phyloP scores from a whole-genome alignment of 2,113 vertebrate genomes.

The Chunga burmeisteri region DNA sequence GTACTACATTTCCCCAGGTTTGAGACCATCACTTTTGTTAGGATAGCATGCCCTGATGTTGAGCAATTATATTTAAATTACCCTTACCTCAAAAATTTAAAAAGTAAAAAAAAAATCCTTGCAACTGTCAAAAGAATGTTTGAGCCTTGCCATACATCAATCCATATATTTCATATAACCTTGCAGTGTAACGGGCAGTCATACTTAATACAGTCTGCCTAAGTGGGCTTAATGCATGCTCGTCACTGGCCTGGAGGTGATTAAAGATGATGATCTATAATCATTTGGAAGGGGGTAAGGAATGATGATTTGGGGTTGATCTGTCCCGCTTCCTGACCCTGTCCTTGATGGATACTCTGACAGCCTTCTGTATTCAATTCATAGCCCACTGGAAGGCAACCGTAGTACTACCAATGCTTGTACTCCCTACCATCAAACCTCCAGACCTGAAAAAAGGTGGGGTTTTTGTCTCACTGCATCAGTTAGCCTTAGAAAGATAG shows the following conservation, averaged over 20 bases:
- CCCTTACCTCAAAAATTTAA: background rate
- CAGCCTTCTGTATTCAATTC: background rate
- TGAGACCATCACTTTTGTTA: background rate
- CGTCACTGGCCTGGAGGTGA: background rate
- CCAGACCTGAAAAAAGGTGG: background rate
- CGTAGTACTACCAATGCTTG: rapidly evolving
- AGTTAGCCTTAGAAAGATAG: background rate
- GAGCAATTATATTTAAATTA: background rate
- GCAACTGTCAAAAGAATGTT: background rate
- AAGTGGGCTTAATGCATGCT: background rate
- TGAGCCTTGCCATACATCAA: background rate
- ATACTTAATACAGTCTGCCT: background rate
- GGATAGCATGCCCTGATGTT: background rate
- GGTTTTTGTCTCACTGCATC: background rate
- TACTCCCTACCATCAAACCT: background rate
- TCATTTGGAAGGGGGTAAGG: background rate
- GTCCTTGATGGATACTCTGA: background rate
- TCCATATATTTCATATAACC: background rate
- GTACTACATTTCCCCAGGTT: background rate
- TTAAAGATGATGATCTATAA: background rate
- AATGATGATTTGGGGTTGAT: background rate
- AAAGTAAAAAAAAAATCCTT: background rate
- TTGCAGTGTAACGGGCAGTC: background rate
- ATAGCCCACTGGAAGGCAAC: background rate
- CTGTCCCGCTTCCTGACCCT: background rate